Percentiles rank a stretch among this genome's conserved stretches.
Conservation (phyloP, 2,888 invertebrate species). For the Miltochrista miniata region DNA sequence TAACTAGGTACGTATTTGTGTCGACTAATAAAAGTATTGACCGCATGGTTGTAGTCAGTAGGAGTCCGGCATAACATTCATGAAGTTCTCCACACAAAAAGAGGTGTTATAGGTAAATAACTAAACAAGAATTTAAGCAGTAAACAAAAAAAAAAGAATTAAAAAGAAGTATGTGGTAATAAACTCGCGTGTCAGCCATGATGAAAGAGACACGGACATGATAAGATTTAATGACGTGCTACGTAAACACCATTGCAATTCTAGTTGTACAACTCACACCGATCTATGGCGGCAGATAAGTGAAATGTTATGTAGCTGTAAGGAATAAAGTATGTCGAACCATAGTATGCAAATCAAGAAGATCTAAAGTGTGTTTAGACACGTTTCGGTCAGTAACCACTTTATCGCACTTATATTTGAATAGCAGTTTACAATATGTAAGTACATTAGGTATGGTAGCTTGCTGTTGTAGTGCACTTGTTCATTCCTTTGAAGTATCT, state of each 20-base stretch:
- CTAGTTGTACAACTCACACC: slow-evolving; percentile 39
- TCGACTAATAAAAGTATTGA: too few species aligned
- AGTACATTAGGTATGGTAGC: too few species aligned
- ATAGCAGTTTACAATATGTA: too few species aligned
- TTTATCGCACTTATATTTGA: neutral
- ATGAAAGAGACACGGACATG: slow-evolving; percentile 33
- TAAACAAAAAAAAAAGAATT: too few species aligned
- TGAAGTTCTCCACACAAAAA: too few species aligned
- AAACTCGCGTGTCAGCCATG: slow-evolving; percentile 31
- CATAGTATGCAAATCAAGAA: slow-evolving; percentile 36
- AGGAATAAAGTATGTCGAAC: slow-evolving; percentile 32
- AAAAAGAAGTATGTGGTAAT: slow-evolving; percentile 17
- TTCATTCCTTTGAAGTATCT: too few species aligned
- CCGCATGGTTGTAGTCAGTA: too few species aligned
- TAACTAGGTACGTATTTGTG: too few species aligned
- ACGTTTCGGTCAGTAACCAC: slow-evolving; percentile 17
- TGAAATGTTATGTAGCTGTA: slow-evolving; percentile 33
- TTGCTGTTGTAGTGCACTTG: too few species aligned
- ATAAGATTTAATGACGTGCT: slow-evolving; percentile 42
- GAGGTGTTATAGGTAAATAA: too few species aligned
- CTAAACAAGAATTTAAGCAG: too few species aligned
- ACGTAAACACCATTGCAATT: slow-evolving; percentile 40
- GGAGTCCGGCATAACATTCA: too few species aligned
- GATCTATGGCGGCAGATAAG: slow-evolving; percentile 40
- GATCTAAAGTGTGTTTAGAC: slow-evolving; percentile 38